phyloP scores from a whole-genome alignment of 2,113 vertebrate species.

The Benitochromis conjunctus region DNA sequence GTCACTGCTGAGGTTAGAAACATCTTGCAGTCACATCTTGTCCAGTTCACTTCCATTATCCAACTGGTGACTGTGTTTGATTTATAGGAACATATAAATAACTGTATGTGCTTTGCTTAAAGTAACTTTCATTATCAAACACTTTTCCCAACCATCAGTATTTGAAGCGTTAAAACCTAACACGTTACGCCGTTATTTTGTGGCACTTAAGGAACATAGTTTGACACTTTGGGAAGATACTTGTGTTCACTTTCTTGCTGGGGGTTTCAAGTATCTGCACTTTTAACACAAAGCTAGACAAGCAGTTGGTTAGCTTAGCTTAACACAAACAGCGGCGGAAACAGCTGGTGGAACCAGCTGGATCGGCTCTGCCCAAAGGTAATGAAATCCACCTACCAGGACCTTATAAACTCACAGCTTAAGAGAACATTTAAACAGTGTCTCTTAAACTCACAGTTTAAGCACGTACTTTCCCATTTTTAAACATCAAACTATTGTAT shows the following conservation, averaged over 20 bases:
- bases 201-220: not conserved
- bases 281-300: not conserved
- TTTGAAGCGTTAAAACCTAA: not conserved
- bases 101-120: slow-evolving; percentile 4
- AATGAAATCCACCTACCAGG: not conserved
- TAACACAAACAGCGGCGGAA: not conserved
- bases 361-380: not conserved
- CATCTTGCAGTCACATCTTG: slow-evolving; percentile 58
- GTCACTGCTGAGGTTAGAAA: slow-evolving; percentile 59
- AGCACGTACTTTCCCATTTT: not conserved
- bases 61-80: slow-evolving; percentile 45
- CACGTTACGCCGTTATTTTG: not conserved
- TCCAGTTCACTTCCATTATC: slow-evolving; percentile 48
- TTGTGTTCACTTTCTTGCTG: not conserved
- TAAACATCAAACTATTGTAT: not conserved
- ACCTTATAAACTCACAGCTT: not conserved
- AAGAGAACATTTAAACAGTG: not conserved
- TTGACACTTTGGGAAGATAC: not conserved
- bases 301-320: not conserved
- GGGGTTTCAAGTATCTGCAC: not conserved
- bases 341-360: not conserved
- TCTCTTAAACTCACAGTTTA: not conserved
- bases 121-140: slow-evolving; percentile 18
- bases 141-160: not conserved
- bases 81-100: slow-evolving; percentile 55